Evolutionary conservation across 1,140 invertebrate species (phyloP), one percentile per base, ranked within the genome.

Genomic region (Hesperophylax magnus): DNA sequence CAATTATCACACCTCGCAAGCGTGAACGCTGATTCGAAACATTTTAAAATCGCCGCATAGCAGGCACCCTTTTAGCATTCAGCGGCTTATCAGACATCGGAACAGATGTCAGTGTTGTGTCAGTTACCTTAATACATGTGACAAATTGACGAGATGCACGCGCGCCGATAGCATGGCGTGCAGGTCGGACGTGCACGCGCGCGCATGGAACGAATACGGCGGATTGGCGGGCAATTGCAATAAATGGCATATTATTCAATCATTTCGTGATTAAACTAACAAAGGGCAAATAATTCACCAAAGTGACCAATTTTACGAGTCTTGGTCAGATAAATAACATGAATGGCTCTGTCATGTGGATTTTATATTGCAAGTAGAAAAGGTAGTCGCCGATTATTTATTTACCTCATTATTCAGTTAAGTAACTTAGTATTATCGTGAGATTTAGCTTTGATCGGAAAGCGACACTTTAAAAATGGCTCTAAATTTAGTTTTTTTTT

Each of bases 111-210:
- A 74, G 61, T 63, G 54, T 53, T 77, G 56, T 78, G 72, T 34
- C 76, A 60, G 39, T 78, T 27, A 58, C 52, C 53, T 71, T 79
- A 83, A 83, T 77, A 72, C 72, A 79, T 61, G 79, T 81, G 82
- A 83, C 82, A 81, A 83, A 83, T 83, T 81, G 77, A 60, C 72
- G 39, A 78, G 79, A 83, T 79, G 76, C 82, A 83, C 63, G 82
- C 76, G 20, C 67, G 4, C 17, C 47, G 79, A 83, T 83, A 78
- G 82, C 76, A 65, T 74, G 72, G 39, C 63, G 58, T 75, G 77
- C 54, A 9, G 18, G 74, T 27, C 52, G 34, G 34, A 18, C 78
- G 39, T 18, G 67, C 31, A 53, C 63, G 53, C 60, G 17, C 54
- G 71, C 24, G 77, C 65, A 34, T 8, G 77, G 20, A 14, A 24